phyloP scores from a whole-genome alignment of 2,113 vertebrate genomes.

The Orycteropus afer region DNA sequence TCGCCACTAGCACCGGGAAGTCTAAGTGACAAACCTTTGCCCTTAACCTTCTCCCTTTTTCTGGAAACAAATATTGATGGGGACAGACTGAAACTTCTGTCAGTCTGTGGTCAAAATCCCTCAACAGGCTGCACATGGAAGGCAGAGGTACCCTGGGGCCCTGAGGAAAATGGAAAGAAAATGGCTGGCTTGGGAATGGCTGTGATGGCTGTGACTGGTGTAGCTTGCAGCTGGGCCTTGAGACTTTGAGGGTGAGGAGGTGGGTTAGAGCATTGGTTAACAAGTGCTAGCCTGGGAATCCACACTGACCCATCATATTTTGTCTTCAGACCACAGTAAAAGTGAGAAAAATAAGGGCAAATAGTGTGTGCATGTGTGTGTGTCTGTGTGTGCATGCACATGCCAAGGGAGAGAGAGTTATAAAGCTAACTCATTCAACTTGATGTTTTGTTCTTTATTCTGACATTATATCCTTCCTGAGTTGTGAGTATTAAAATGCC shows the following conservation, averaged over 20 bases:
- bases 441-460: not conserved
- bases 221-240: not conserved
- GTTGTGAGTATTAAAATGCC: not conserved
- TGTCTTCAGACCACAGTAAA: not conserved
- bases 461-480: not conserved
- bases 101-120: not conserved
- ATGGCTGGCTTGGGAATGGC: not conserved
- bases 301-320: rapidly evolving
- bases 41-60: not conserved
- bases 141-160: not conserved
- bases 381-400: too few relatives aligned
- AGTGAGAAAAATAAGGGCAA: not conserved
- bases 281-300: not conserved
- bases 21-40: not conserved
- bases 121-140: not conserved
- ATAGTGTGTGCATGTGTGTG: too few relatives aligned
- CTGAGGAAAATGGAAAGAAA: not conserved
- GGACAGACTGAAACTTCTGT: not conserved
- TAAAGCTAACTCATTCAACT: not conserved
- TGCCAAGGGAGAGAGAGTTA: too few relatives aligned
- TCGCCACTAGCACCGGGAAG: not conserved
- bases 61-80: not conserved
- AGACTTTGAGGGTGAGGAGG: not conserved
- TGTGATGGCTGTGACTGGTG: not conserved
- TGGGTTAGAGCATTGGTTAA: rapidly evolving